Conservation (phyloP, 2,113 vertebrate genomes). For the Lepisosteus oculatus region DNA sequence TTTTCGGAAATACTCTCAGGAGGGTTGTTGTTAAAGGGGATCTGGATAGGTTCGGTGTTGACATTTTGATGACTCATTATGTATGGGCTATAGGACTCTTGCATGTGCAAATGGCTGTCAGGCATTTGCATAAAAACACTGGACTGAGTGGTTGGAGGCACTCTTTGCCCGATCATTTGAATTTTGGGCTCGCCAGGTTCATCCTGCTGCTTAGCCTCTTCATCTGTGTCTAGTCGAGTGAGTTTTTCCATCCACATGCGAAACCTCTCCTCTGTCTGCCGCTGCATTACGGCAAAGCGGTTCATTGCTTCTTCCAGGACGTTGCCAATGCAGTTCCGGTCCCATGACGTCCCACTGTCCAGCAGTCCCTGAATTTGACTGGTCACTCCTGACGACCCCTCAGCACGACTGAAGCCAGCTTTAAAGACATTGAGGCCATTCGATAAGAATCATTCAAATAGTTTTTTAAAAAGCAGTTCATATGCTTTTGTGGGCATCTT, state of each 20-base stretch:
- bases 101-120: conserved; percentile 62
- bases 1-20: conserved; percentile 68
- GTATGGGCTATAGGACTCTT: conserved; percentile 70
- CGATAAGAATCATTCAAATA: conserved; percentile 73
- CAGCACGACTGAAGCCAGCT: conserved; percentile 84
- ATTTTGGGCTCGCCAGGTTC: conserved; percentile 70
- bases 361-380: conserved; percentile 83
- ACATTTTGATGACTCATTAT: conserved; percentile 65
- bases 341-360: conserved; percentile 79
- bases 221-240: conserved; percentile 74
- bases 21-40: conserved; percentile 70
- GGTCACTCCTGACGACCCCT: conserved; percentile 77
- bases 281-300: conserved; percentile 87
- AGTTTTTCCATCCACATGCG: conserved; percentile 87
- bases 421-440: conserved; percentile 95
- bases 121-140: conserved; percentile 72
- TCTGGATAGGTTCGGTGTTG: conserved; percentile 51
- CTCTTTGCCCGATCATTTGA: conserved; percentile 63
- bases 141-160: conserved; percentile 57
- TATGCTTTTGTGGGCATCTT: background rate
- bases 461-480: conserved; percentile 28
- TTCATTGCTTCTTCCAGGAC: conserved; percentile 90
- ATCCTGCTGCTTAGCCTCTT: conserved; percentile 80
- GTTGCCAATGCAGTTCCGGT: conserved; percentile 85
- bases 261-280: conserved; percentile 90